These are phyloP conservation scores for Trissoscelio sp. DNA, from an alignment of 2,888 invertebrate genomes.

Conservation along the genomic window DNA sequence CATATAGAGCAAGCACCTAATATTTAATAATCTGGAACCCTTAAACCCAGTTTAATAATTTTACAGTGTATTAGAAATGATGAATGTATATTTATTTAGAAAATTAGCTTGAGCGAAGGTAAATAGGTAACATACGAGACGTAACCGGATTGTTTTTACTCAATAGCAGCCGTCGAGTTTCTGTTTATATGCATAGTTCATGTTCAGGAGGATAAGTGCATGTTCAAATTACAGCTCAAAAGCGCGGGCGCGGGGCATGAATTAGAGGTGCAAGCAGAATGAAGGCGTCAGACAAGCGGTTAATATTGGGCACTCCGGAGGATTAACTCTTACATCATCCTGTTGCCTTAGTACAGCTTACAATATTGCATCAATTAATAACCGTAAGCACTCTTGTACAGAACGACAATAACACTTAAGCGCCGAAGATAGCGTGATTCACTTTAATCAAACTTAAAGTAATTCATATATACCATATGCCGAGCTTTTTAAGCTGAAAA, in stretches of 20 bases:
- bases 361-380: conserved; percentile 75
- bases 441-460: conserved; percentile 51
- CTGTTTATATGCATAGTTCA: conserved; percentile 47
- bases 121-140: too few relatives aligned
- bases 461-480: conserved; percentile 27
- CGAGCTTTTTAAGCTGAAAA: conserved; percentile 34
- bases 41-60: too few relatives aligned
- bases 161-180: conserved; percentile 4
- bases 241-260: conserved; percentile 30
- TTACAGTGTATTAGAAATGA: too few relatives aligned
- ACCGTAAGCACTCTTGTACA: conserved; percentile 57
- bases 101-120: too few relatives aligned
- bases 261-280: conserved; percentile 61
- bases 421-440: conserved; percentile 57
- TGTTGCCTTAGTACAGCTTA: conserved; percentile 61
- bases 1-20: too few relatives aligned
- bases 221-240: conserved; percentile 58
- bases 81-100: too few relatives aligned
- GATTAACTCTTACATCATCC: conserved; percentile 78
- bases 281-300: conserved; percentile 67
- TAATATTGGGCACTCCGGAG: conserved; percentile 75
- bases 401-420: conserved; percentile 57
- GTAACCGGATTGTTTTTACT: conserved; percentile 32
- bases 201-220: conserved; percentile 47
- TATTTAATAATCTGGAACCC: too few relatives aligned